Conservation (phyloP, 2,797 vertebrate genomes). For the Tragelaphus oryx region DNA sequence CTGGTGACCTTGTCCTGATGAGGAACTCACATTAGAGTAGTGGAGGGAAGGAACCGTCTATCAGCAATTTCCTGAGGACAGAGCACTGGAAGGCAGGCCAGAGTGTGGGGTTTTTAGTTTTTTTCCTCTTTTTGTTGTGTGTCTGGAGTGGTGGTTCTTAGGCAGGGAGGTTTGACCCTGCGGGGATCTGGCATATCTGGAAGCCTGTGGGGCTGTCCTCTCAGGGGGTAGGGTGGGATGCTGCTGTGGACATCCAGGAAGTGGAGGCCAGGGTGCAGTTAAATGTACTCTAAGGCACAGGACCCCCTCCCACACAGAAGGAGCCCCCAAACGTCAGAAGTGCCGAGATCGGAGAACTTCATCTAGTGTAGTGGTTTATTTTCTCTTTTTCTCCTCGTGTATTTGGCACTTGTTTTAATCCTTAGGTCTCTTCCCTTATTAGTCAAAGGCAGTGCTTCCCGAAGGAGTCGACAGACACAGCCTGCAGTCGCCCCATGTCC, state of each 20-base stretch:
- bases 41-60: not conserved
- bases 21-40: not conserved
- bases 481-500: not conserved
- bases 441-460: not conserved
- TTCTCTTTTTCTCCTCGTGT: not conserved
- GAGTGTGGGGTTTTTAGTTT: not conserved
- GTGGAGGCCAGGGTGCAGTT: not conserved
- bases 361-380: not conserved
- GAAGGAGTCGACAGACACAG: not conserved
- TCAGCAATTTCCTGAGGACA: not conserved
- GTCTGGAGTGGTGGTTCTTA: not conserved
- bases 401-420: not conserved
- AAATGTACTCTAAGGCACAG: not conserved
- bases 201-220: not conserved
- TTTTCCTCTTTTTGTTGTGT: not conserved
- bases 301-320: not conserved
- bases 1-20: not conserved
- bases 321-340: rapidly evolving
- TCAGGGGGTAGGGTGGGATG: not conserved
- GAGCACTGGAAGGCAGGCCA: not conserved
- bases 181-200: not conserved
- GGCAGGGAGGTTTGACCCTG: not conserved
- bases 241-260: not conserved
- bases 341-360: not conserved
- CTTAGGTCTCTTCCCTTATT: not conserved